These are phyloP conservation scores for Ophion ventricosus DNA, from an alignment of 2,888 invertebrate species.

Conservation along the genomic window DNA sequence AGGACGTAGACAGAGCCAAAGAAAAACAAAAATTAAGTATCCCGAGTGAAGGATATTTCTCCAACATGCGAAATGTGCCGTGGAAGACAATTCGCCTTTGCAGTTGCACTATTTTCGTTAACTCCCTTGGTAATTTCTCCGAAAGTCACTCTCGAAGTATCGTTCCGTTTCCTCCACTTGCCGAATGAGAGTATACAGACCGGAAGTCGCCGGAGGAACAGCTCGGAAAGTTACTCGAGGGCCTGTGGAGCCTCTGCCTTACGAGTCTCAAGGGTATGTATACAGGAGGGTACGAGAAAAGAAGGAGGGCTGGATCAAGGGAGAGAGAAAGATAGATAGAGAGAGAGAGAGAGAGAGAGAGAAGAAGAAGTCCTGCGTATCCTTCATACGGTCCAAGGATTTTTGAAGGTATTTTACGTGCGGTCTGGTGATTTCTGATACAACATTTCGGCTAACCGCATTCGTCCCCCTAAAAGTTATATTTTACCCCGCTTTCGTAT, in stretches of 20 bases:
- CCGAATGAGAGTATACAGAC: background rate
- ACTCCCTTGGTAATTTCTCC: slow-evolving; percentile 10
- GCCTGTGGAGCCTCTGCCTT: slow-evolving; percentile 16
- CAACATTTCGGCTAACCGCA: slow-evolving; percentile 25
- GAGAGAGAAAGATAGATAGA: background rate
- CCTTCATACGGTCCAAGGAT: slow-evolving; percentile 38
- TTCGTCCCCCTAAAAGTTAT: slow-evolving; percentile 18
- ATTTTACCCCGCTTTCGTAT: slow-evolving; percentile 13
- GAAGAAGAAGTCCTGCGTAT: slow-evolving; percentile 23
- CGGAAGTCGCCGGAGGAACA: slow-evolving; percentile 7
- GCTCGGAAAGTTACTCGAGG: slow-evolving; percentile 17
- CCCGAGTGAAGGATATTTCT: too few species aligned
- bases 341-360: background rate
- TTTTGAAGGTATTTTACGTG: slow-evolving; percentile 16
- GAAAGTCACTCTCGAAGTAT: slow-evolving; percentile 11
- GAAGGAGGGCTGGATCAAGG: background rate
- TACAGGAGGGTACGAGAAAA: slow-evolving; percentile 8
- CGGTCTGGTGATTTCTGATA: slow-evolving; percentile 31
- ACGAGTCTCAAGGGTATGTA: slow-evolving; percentile 37
- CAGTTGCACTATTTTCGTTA: background rate
- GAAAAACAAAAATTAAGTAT: too few species aligned
- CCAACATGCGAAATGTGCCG: background rate
- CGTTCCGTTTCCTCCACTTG: background rate
- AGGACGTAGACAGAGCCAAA: background rate
- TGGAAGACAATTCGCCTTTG: background rate